These are phyloP conservation scores for Echinometra lucunter DNA, from an alignment of 53 echinoderm and acorn worm genomes.

Conservation along the genomic window DNA sequence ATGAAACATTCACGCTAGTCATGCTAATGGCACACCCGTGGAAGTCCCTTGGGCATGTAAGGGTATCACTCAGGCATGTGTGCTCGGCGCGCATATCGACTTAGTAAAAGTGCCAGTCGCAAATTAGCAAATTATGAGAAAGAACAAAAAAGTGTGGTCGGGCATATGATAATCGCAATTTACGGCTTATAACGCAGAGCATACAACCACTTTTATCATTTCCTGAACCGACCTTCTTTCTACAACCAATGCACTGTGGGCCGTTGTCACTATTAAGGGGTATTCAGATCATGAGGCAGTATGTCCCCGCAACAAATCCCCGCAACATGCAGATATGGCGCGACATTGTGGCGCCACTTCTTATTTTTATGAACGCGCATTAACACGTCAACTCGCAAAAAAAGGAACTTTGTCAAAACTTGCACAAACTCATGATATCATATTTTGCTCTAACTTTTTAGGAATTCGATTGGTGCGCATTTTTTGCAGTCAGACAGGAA, in stretches of 20 bases:
- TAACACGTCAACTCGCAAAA: too few species aligned
- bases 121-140: background rate
- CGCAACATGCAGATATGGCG: too few species aligned
- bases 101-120: background rate
- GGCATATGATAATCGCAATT: background rate
- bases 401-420: too few species aligned
- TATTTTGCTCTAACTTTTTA: too few species aligned
- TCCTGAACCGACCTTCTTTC: background rate
- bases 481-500: too few species aligned
- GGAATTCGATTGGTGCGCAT: too few species aligned
- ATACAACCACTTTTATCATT: background rate
- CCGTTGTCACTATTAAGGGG: too few species aligned
- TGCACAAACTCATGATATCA: too few species aligned
- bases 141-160: background rate
- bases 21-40: background rate
- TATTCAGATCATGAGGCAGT: too few species aligned
- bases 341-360: too few species aligned
- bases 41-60: background rate
- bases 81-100: background rate
- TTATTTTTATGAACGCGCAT: too few species aligned
- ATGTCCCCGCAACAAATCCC: too few species aligned
- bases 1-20: background rate
- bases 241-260: background rate
- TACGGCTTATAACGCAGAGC: background rate
- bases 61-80: background rate